A percentile compares a stretch with the other conserved stretches of the same genome.
These are phyloP conservation scores for Enteromius trimaculatus DNA, from an alignment of 2,797 vertebrate species.

Conservation along the genomic window DNA sequence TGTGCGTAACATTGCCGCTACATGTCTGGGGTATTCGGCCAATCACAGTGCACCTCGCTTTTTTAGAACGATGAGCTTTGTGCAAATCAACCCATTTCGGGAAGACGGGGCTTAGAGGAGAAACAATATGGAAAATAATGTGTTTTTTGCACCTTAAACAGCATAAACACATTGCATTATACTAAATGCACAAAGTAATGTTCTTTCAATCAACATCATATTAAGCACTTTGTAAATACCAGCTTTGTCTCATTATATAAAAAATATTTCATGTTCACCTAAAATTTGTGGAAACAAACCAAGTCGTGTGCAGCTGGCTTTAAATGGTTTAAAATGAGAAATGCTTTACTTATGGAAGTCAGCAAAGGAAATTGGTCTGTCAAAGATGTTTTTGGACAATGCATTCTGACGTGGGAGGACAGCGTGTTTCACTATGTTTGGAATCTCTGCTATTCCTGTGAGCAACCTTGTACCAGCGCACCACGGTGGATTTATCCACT, in stretches of 20 bases:
- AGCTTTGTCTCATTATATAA: background rate
- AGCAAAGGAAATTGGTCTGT: background rate
- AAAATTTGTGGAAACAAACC: background rate
- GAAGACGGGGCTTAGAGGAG: too few species aligned
- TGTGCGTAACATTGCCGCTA: too few species aligned
- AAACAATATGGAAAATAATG: too few species aligned
- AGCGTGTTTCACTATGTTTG: conserved; percentile 34
- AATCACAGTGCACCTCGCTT: too few species aligned
- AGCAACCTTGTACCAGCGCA: conserved; percentile 38
- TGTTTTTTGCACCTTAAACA: too few species aligned
- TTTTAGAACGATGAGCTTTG: too few species aligned
- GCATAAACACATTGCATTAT: too few species aligned
- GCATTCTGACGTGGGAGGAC: background rate
- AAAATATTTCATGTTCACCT: background rate
- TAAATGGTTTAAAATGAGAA: background rate
- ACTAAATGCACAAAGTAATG: too few species aligned
- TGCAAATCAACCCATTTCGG: too few species aligned
- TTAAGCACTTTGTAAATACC: background rate
- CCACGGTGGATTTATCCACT: conserved; percentile 43
- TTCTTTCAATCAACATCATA: too few species aligned
- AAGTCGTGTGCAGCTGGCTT: conserved; percentile 3
- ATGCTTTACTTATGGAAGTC: background rate
- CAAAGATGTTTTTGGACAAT: background rate
- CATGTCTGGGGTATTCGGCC: too few species aligned
- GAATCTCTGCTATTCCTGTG: conserved; percentile 69